phyloP scores from a whole-genome alignment of 2,888 invertebrate species.

The Andrena praecox region DNA sequence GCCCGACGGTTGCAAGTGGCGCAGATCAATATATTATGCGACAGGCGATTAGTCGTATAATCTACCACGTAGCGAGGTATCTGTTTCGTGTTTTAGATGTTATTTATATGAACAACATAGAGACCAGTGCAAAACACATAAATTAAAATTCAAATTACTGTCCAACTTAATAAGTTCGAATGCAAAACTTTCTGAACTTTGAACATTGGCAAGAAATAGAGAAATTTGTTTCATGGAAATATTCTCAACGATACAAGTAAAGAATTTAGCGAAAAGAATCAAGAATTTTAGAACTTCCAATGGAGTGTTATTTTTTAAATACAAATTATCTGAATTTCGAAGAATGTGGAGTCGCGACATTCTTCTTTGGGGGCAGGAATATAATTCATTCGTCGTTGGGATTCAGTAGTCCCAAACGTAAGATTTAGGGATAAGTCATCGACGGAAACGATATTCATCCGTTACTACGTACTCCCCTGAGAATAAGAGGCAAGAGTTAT shows the following conservation, averaged over 20 bases:
- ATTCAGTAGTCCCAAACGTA: conserved; percentile 55
- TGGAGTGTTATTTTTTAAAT: not conserved
- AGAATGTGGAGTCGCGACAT: conserved; percentile 19
- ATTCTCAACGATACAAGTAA: not conserved
- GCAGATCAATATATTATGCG: not conserved
- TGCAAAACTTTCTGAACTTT: too few species aligned
- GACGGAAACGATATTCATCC: conserved; percentile 64
- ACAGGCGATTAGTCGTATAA: not conserved
- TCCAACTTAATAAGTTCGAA: too few species aligned
- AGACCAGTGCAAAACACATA: not conserved
- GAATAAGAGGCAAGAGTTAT: conserved; percentile 59
- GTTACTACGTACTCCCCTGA: conserved; percentile 49
- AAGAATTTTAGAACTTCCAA: conserved; percentile 4
- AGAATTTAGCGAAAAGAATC: not conserved
- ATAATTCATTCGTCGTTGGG: conserved; percentile 44
- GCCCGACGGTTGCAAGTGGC: not conserved
- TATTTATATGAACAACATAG: too few species aligned
- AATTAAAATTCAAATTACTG: too few species aligned
- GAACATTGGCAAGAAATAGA: too few species aligned
- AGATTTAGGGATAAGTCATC: conserved; percentile 66
- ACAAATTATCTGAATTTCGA: conserved; percentile 17
- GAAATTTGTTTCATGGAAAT: not conserved
- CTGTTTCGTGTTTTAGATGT: too few species aligned
- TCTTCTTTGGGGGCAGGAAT: not conserved
- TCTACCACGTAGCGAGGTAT: not conserved